Evolutionary conservation across 2,113 vertebrate species (phyloP).

Genomic region (Caranx ignobilis): DNA sequence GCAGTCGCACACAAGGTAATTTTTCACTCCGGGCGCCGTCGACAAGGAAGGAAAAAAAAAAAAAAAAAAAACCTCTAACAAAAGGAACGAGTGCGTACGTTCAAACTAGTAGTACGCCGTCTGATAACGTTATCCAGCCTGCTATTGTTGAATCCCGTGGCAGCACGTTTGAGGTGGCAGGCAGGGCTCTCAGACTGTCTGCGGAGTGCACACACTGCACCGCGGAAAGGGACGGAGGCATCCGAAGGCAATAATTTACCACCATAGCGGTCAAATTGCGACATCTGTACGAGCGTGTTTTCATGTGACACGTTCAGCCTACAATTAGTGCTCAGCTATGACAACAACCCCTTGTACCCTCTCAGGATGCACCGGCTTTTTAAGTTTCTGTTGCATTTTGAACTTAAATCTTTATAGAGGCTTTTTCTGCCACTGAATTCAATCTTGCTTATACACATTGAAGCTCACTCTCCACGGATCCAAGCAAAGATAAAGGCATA

Average conservation of each 20-base stretch:
- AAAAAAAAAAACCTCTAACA: background rate
- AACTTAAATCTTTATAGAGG: slow-evolving; percentile 3
- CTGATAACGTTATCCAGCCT: background rate
- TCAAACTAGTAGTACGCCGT: slow-evolving; percentile 49
- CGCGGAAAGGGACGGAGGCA: slow-evolving; percentile 50
- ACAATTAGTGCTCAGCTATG: slow-evolving; percentile 21
- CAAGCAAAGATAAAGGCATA: background rate
- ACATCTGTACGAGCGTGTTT: slow-evolving; percentile 71
- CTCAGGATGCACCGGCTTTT: background rate
- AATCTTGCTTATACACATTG: background rate
- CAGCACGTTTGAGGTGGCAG: slow-evolving; percentile 15
- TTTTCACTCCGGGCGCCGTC: slow-evolving; percentile 55
- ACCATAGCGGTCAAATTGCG: slow-evolving; percentile 74
- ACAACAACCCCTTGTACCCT: slow-evolving; percentile 2
- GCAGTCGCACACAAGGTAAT: slow-evolving; percentile 71
- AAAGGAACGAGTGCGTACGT: slow-evolving; percentile 36
- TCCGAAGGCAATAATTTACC: slow-evolving; percentile 68
- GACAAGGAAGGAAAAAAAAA: slow-evolving; percentile 16
- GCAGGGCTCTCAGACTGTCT: background rate
- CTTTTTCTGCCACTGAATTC: background rate
- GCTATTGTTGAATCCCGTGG: background rate
- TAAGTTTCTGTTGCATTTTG: slow-evolving; percentile 17
- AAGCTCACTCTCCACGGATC: background rate
- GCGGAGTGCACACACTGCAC: slow-evolving; percentile 47
- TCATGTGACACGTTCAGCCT: slow-evolving; percentile 57